A percentile compares a stretch with the other conserved stretches of the same genome.
Conservation (phyloP, 2,113 vertebrate species). For the Sisor rabdophorus region DNA sequence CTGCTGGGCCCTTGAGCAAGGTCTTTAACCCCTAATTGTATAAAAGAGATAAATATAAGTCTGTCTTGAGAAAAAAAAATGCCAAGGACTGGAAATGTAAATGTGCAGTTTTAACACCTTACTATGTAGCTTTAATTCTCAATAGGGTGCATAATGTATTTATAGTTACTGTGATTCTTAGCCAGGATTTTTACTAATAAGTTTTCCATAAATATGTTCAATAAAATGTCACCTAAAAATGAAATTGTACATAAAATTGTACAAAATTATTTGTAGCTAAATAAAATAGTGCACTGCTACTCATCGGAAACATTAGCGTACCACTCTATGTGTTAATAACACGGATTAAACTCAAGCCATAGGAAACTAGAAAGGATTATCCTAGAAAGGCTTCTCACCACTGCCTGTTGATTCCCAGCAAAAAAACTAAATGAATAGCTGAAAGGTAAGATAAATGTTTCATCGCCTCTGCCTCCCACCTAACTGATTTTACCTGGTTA, state of each 20-base stretch:
- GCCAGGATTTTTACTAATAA: background rate
- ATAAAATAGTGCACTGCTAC: background rate
- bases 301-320: background rate
- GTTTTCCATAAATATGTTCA: background rate
- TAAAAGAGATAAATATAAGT: too few relatives aligned
- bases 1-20: too few relatives aligned
- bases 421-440: conserved; percentile 51
- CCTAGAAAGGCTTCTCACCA: conserved; percentile 21
- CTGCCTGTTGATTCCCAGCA: conserved; percentile 32
- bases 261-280: too few relatives aligned
- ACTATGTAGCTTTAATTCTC: background rate
- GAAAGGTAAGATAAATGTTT: conserved; percentile 34
- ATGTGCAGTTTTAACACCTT: background rate
- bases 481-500: background rate
- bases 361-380: conserved; percentile 20
- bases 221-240: background rate
- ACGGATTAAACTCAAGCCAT: conserved; percentile 24
- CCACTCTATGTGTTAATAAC: background rate
- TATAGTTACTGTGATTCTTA: conserved; percentile 1
- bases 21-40: too few relatives aligned
- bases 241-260: too few relatives aligned
- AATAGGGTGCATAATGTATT: background rate
- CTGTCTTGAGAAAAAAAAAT: too few relatives aligned
- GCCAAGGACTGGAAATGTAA: too few relatives aligned
- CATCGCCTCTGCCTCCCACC: conserved; percentile 31